Evolutionary conservation across 2,888 invertebrate species (phyloP).

Genomic region (Graphium colonna): DNA sequence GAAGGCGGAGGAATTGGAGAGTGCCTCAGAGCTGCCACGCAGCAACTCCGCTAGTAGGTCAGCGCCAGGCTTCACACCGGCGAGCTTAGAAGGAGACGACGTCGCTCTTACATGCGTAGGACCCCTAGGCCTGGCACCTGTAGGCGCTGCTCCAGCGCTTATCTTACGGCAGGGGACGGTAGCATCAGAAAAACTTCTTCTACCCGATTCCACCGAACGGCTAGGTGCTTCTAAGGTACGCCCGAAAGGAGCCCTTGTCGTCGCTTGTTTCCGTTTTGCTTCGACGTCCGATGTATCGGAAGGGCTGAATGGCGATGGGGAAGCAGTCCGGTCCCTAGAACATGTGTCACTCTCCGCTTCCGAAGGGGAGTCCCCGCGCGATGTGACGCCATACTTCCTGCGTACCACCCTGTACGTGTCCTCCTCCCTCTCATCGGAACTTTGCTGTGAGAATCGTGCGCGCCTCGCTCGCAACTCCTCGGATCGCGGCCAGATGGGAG

Average conservation of each 20-base stretch:
- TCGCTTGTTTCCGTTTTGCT: slow-evolving; percentile 74
- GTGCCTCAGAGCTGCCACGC: slow-evolving; percentile 88
- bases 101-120: slow-evolving; percentile 87
- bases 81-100: slow-evolving; percentile 89
- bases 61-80: slow-evolving; percentile 75
- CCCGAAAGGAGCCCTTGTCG: slow-evolving; percentile 84
- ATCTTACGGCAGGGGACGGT: slow-evolving; percentile 81
- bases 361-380: slow-evolving; percentile 84
- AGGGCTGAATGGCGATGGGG: slow-evolving; percentile 82
- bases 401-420: slow-evolving; percentile 59
- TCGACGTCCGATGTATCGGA: slow-evolving; percentile 80
- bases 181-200: slow-evolving; percentile 67
- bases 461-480: slow-evolving; percentile 64
- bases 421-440: slow-evolving; percentile 87
- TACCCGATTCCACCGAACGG: slow-evolving; percentile 80
- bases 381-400: slow-evolving; percentile 58
- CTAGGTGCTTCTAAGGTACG: slow-evolving; percentile 67
- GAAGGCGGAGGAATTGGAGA: slow-evolving; percentile 80
- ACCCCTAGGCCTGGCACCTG: slow-evolving; percentile 63
- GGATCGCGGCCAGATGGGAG: slow-evolving; percentile 72
- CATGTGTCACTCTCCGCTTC: slow-evolving; percentile 85
- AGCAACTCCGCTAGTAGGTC: slow-evolving; percentile 88
- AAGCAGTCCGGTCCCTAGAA: slow-evolving; percentile 78
- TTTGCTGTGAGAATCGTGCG: slow-evolving; percentile 83
- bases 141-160: slow-evolving; percentile 77